Percentiles rank a stretch among this genome's conserved stretches.
Evolutionary conservation across 2,888 invertebrate species (phyloP).

Genomic region (Limnephilus marmoratus): DNA sequence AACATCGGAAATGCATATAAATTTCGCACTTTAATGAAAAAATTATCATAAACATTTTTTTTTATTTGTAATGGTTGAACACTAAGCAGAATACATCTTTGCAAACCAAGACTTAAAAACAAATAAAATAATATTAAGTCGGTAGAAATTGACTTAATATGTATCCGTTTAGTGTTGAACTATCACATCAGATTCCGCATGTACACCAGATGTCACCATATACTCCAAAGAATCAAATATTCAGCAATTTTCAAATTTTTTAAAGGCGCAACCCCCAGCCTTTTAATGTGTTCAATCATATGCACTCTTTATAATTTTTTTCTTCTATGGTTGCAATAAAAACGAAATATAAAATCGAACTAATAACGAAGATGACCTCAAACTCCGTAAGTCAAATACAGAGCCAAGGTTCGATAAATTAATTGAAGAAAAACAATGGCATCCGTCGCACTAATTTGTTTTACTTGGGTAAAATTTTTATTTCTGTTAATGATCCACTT

Average conservation of each 20-base stretch:
- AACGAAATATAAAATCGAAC: too few species aligned
- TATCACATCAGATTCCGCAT: background rate
- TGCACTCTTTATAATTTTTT: too few species aligned
- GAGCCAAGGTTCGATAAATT: too few species aligned
- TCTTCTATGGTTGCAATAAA: too few species aligned
- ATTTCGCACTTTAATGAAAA: background rate
- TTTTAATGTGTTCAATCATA: too few species aligned
- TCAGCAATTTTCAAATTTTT: background rate
- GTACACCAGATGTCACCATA: slow-evolving; percentile 50
- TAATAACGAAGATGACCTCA: too few species aligned
- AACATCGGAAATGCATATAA: background rate
- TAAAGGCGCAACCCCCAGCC: too few species aligned
- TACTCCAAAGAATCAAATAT: slow-evolving; percentile 4
- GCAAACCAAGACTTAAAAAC: background rate
- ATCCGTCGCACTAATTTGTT: too few species aligned
- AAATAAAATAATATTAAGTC: background rate
- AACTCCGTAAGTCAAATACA: too few species aligned
- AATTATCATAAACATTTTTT: background rate
- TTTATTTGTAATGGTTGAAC: slow-evolving; percentile 2
- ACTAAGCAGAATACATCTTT: slow-evolving; percentile 13
- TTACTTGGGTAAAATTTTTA: too few species aligned
- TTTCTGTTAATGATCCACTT: too few species aligned
- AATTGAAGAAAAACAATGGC: too few species aligned
- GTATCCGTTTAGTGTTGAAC: background rate
- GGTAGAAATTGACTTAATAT: background rate